phyloP scores from a whole-genome alignment of 2,113 vertebrate genomes.

The Rallus limicola region DNA sequence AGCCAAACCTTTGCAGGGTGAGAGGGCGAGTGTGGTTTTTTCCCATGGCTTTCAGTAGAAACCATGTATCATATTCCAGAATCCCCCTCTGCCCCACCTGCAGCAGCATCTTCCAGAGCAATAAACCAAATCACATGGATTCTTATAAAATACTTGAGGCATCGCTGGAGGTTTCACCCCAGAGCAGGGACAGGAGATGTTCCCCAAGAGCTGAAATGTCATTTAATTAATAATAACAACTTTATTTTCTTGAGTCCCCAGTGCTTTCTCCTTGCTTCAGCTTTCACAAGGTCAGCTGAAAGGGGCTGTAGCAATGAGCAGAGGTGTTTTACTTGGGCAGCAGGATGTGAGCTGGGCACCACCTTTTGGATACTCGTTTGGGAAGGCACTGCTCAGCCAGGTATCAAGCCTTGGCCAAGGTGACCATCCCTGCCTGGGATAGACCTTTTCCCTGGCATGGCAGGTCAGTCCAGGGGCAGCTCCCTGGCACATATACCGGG shows the following conservation, averaged over 20 bases:
- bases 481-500: fast-evolving
- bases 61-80: not conserved
- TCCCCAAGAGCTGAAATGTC: not conserved
- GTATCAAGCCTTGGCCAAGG: fast-evolving
- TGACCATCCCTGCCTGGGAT: not conserved
- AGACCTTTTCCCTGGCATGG: fast-evolving
- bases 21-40: not conserved
- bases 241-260: not conserved
- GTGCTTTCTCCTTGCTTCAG: not conserved
- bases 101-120: not conserved
- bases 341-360: fast-evolving
- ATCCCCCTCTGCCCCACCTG: not conserved
- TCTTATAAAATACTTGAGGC: not conserved
- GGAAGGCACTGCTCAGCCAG: not conserved
- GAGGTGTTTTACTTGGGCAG: not conserved
- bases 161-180: not conserved
- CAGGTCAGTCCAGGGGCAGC: not conserved
- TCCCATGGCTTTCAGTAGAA: not conserved
- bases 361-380: not conserved
- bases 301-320: not conserved
- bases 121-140: not conserved
- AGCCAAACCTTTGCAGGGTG: not conserved
- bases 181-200: not conserved
- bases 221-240: not conserved
- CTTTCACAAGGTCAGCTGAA: not conserved